Percentiles rank a stretch among this genome's conserved stretches.
Conservation (phyloP, 2,797 vertebrate species). For the Lateolabrax maculatus region DNA sequence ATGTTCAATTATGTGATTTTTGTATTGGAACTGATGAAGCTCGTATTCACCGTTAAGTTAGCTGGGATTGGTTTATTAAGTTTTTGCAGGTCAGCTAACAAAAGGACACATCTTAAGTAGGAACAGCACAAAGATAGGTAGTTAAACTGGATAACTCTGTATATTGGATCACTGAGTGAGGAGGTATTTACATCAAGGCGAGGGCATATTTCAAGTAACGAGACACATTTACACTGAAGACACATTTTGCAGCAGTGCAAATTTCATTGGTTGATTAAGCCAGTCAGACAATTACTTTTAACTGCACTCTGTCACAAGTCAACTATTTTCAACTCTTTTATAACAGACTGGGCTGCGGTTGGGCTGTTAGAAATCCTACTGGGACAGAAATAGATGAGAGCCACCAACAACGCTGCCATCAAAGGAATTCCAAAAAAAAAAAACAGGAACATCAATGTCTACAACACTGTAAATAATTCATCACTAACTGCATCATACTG, state of each 20-base stretch:
- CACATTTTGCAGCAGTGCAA: background rate
- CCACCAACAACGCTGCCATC: slow-evolving; percentile 7
- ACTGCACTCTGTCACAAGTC: slow-evolving; percentile 4
- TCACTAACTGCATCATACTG: background rate
- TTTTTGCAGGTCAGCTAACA: background rate
- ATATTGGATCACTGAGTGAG: background rate
- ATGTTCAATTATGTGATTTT: background rate
- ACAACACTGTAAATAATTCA: background rate
- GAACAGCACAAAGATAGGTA: background rate
- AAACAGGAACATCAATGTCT: background rate
- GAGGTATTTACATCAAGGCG: too few species aligned
- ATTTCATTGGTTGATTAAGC: slow-evolving; percentile 7
- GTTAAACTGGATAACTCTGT: background rate
- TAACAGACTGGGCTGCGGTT: slow-evolving; percentile 10
- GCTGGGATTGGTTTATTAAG: too few species aligned
- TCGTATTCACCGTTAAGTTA: background rate
- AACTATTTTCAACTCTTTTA: slow-evolving; percentile 16
- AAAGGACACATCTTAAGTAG: background rate
- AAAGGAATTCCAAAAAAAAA: slow-evolving; percentile 1
- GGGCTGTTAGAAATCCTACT: slow-evolving; percentile 6
- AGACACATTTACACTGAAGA: background rate
- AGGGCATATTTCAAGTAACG: background rate
- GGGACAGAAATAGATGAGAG: slow-evolving; percentile 34
- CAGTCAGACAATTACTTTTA: background rate
- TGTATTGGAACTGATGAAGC: background rate